A percentile compares a stretch with the other conserved stretches of the same genome.
Evolutionary conservation across 2,888 invertebrate genomes (phyloP).

Genomic region (Trachelus stipa): DNA sequence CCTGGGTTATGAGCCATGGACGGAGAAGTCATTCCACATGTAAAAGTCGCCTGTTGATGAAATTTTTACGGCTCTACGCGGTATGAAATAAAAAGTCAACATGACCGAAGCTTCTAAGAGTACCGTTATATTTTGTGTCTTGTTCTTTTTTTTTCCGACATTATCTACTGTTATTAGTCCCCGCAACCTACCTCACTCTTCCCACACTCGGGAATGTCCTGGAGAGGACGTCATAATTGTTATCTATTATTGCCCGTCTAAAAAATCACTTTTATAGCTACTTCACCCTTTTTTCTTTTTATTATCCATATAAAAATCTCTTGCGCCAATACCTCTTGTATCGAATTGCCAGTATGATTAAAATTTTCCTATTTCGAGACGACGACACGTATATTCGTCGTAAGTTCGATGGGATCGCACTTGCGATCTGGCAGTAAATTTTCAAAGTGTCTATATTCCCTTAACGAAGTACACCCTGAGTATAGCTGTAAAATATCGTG

Average conservation of each 20-base stretch:
- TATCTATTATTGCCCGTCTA: neutral
- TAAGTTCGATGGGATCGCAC: neutral
- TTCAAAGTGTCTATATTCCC: neutral
- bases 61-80: constrained; percentile 41
- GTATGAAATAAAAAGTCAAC: constrained; percentile 5
- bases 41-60: constrained; percentile 45
- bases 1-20: neutral
- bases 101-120: constrained; percentile 5
- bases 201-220: neutral
- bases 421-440: neutral
- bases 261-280: neutral
- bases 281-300: neutral
- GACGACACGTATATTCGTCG: neutral
- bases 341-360: neutral
- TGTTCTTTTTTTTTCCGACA: neutral
- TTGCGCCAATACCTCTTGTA: neutral
- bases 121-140: neutral
- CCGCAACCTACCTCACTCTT: neutral
- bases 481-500: neutral
- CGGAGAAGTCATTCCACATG: constrained; percentile 6
- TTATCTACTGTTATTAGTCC: neutral
- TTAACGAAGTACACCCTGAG: neutral
- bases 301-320: neutral
- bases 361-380: neutral
- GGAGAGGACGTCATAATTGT: neutral